Evolutionary conservation across 2,797 vertebrate genomes (phyloP), one percentile per base, ranked within the genome.

Genomic region (Rhynchotus rufescens): DNA sequence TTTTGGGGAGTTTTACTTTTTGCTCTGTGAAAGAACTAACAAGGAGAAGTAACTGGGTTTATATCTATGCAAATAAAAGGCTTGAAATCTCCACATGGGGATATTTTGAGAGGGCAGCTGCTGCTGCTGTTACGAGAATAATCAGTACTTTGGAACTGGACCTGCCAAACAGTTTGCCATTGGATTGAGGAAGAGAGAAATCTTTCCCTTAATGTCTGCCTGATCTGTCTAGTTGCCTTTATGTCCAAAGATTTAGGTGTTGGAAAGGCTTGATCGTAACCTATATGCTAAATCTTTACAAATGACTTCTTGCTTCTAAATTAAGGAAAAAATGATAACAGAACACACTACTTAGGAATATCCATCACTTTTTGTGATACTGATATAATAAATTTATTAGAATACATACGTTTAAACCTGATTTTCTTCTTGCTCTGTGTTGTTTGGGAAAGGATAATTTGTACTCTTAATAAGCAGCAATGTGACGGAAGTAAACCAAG

Each of bases 41-140:
- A 32, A 49, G 69, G 76, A 86, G 75, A 75, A 73, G 90, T 84
- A 80, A 68, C 7, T 68, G 56, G 68, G 67, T 91, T 94, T 95
- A 74, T 91, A 60, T 90, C 92, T 90, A 84, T 96, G 72, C 84
- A 92, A 89, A 96, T 94, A 68, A 83, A 57, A 54, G 54, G 75
- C 60, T 86, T 89, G 83, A 91, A 92, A 45, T 85, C 52, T 52
- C 82, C 86, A 52, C 26, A 28, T 65, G 79, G 51, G 83, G 66
- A 84, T 90, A 30, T 86, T 89, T 81, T 91, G 73, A 88, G 54
- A 42, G 45, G 65, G 4, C 88, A 96, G 95, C 88, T 96, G 91
- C 86, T 95, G 38, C 88, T 96, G 61, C 80, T 88, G 83, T 93
- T 95, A 57, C 47, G 84, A 45, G 76, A 94, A 87, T 92, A 94